phyloP scores from a whole-genome alignment of 2,113 vertebrate genomes.

The Syngnathus scovelli region DNA sequence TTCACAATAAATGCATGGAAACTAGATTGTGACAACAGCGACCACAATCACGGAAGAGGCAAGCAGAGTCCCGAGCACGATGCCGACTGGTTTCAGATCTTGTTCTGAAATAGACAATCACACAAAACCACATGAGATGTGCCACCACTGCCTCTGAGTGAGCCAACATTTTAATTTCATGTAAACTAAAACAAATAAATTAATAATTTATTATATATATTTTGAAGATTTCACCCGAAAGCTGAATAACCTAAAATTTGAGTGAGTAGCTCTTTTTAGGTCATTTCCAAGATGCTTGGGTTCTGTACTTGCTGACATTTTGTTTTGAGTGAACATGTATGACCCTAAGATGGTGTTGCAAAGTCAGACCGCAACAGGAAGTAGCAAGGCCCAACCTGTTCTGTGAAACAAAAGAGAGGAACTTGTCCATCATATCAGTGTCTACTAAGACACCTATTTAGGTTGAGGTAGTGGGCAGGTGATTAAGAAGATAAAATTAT shows the following conservation, averaged over 20 bases:
- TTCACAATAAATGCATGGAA: neutral
- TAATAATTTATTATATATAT: too few relatives aligned
- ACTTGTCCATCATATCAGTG: neutral
- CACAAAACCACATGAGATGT: neutral
- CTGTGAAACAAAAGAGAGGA: neutral
- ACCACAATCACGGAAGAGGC: neutral
- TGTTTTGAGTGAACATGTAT: neutral
- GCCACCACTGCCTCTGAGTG: too few relatives aligned
- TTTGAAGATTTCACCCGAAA: too few relatives aligned
- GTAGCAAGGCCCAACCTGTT: neutral
- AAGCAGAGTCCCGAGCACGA: neutral
- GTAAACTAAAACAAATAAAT: too few relatives aligned
- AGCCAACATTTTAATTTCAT: neutral
- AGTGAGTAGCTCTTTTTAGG: too few relatives aligned
- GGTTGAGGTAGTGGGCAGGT: too few relatives aligned
- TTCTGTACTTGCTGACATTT: neutral
- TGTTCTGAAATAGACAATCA: neutral
- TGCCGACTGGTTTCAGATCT: neutral
- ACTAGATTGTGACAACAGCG: neutral
- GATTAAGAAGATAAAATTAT: too few relatives aligned
- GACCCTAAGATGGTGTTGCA: neutral
- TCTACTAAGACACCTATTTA: too few relatives aligned
- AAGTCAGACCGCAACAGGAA: constrained; percentile 1
- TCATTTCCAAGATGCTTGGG: neutral
- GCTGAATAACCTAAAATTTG: too few relatives aligned